Evolutionary conservation across 1,140 invertebrate species (phyloP), one percentile per base, ranked within the genome.

Genomic region (Chelonus insularis): DNA sequence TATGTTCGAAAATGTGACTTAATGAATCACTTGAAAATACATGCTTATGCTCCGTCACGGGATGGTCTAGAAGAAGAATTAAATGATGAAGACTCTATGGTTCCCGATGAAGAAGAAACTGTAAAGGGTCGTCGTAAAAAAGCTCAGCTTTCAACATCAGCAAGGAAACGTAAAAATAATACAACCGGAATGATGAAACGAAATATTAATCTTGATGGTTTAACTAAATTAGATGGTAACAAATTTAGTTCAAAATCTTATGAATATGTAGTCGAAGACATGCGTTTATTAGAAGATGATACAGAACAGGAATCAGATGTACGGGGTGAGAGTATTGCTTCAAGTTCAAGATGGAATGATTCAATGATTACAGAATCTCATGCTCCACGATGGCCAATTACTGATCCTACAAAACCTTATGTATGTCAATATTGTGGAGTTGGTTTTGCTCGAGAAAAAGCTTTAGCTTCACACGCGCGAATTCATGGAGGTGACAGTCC

Each of bases 11-110:
- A 90, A 63, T 87, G 84, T 57, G 91, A 93, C 76, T 82, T 92
- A 29, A 89, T 91, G 78, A 91, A 89, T 76, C 91, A 93, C 71
- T 82, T 92, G 37, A 92, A 92, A 75, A 89, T 89, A 11, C 91
- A 92, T 70, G 90, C 91, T 0, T 89, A 85, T 67, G 85, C 87
- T n/a, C 88, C 88, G 2, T 69, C 74, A n/a, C 72, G 74, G 2
- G 75, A 75, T 21, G 75, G 75, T 39, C 62, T 80, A 6, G 78
- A 81, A 7, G 84, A 86, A 18, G 84, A 86, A 63, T 66, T 82
- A 12, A 84, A 84, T 37, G 84, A 84, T 3, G 82, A 82, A 8
- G 76, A 81, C 32, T 64, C 74, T 1, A 34, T 79, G 4, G 63
- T 52, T 1, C 69, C 68, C 6, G 79, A 79, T 4, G 77, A 79